Evolutionary conservation across 2,888 invertebrate species (phyloP).

Genomic region (Hemistola chrysoprasaria): DNA sequence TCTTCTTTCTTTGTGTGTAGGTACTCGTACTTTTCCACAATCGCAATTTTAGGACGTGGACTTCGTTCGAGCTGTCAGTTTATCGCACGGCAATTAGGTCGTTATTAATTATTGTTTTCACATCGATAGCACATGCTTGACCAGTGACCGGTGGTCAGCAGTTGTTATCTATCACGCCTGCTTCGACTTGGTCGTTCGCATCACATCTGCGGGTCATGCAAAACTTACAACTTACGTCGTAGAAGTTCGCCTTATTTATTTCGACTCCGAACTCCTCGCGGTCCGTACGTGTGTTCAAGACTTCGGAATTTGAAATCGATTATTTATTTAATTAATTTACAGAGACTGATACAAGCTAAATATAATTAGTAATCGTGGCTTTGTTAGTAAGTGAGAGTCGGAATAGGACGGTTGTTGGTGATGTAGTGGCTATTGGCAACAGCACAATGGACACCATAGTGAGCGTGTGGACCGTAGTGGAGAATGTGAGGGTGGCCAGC

Average conservation of each 20-base stretch:
- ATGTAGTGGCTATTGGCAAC: conserved; percentile 58
- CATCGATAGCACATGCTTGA: conserved; percentile 41
- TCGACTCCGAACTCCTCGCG: conserved; percentile 29
- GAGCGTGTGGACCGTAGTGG: conserved; percentile 74
- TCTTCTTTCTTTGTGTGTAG: no score
- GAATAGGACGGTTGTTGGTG: conserved; percentile 57
- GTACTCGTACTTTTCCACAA: conserved; percentile 28
- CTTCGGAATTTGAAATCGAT: conserved; percentile 23
- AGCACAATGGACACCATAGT: conserved; percentile 71
- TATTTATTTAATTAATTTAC: conserved; percentile 18
- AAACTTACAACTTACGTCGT: conserved; percentile 33
- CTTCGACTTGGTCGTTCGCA: no score
- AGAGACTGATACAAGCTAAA: conserved; percentile 21
- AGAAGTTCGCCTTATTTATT: conserved; percentile 31
- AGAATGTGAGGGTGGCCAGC: conserved; percentile 78
- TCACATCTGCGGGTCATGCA: conserved; percentile 34
- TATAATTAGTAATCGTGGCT: conserved; percentile 22
- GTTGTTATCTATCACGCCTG: conserved; percentile 57
- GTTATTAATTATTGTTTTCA: conserved; percentile 57
- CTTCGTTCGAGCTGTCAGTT: conserved; percentile 44
- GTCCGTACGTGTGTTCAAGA: conserved; percentile 31
- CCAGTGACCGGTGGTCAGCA: conserved; percentile 23
- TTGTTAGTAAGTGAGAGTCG: conserved; percentile 47
- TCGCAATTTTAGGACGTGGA: conserved; percentile 39
- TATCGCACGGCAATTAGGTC: conserved; percentile 66